Conservation (phyloP, 1,140 invertebrate species). For the Dicyema japonicum region DNA sequence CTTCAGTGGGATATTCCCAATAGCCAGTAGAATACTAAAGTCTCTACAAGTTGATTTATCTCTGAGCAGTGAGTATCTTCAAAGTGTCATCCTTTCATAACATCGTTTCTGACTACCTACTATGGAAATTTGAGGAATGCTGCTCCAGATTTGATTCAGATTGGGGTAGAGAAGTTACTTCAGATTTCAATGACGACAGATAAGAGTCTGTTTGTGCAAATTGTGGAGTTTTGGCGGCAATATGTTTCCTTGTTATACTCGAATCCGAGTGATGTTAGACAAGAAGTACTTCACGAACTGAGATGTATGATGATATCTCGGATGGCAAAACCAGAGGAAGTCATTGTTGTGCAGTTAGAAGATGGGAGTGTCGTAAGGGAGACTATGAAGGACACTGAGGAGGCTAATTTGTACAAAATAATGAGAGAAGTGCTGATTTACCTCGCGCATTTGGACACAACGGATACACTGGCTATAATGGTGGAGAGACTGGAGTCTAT, state of each 20-base stretch:
- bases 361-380: constrained; percentile 95
- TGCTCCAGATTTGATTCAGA: no score
- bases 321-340: constrained; percentile 99
- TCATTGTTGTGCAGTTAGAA: constrained; percentile 99
- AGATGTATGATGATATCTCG: constrained; percentile 92
- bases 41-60: no score
- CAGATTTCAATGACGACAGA: no score
- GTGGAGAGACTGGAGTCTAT: constrained; percentile 91
- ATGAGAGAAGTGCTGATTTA: constrained; percentile 97
- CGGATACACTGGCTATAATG: constrained; percentile 90
- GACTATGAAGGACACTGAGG: constrained; percentile 98
- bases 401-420: constrained; percentile 94
- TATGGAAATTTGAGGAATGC: no score
- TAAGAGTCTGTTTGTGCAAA: background rate
- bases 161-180: no score
- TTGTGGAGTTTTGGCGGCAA: background rate
- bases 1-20: no score
- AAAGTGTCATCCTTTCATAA: no score
- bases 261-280: no score
- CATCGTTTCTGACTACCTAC: no score
- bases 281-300: constrained; percentile 24
- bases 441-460: constrained; percentile 81
- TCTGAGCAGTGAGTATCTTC: no score
- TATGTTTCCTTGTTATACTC: no score
- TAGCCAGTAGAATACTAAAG: no score